Evolutionary conservation across 2,888 invertebrate species (phyloP), one percentile per base, ranked within the genome.

Genomic region (Cantharis flavilabris): DNA sequence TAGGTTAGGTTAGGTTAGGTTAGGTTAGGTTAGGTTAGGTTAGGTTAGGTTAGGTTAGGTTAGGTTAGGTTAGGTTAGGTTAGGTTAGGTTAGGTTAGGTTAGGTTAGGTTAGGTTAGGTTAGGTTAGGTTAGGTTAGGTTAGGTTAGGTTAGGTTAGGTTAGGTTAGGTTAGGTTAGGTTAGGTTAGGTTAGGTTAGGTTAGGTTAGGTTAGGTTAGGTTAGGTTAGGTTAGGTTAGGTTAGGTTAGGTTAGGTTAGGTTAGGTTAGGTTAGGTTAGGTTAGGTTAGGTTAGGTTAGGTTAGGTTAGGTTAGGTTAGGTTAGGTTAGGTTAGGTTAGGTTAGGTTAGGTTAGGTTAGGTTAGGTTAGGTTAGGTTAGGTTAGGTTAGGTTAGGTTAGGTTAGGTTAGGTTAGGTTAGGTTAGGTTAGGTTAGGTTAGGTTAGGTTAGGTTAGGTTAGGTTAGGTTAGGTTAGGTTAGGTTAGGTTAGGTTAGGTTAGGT

Each of bases 181-280:
- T 80, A 82, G 82, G 81, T 80, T 80, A 80, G 81, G 82, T 82
- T 81, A 81, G 81, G 81, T 82, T 79, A 82, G 80, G 78, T 81
- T 73, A 76, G 79, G 79, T 83, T 81, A 81, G 81, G 80, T 83
- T 81, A 82, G 83, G 80, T 83, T 82, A 80, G 82, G 79, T 83
- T 82, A 81, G 78, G 80, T 81, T 79, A 78, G 80, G 80, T 79
- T 77, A 79, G 80, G 80, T 79, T 78, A 76, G 80, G 82, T 82
- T 80, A 80, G 82, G 82, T 82, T 80, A 80, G 82, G 83, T 80
- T 80, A 79, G 81, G 81, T 82, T 81, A 80, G 80, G 82, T 80
- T 81, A 77, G 81, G 82, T 82, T 80, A 81, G 82, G 80, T 81
- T 78, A 79, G 81, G 81, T 81, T 78, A 80, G 81, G 81, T 80